These are phyloP conservation scores for Clanis bilineata DNA, from an alignment of 2,888 invertebrate species.

Conservation along the genomic window DNA sequence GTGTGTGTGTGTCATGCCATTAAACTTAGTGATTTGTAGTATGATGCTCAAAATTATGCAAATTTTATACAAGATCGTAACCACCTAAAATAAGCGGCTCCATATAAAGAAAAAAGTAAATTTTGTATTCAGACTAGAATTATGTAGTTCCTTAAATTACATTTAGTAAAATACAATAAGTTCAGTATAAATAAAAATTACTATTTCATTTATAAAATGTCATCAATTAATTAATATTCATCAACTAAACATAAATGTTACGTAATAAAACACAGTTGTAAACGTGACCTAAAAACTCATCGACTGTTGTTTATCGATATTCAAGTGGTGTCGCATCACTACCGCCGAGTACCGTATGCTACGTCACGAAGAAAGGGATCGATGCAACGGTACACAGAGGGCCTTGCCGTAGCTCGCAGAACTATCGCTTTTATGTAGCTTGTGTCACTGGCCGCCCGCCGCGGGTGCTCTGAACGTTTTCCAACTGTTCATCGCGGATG, in stretches of 20 bases:
- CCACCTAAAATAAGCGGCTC: no score
- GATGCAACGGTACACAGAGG: slow-evolving; percentile 62
- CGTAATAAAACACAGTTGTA: not conserved
- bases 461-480: not conserved
- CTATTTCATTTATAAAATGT: not conserved
- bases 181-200: no score
- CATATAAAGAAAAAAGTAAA: no score
- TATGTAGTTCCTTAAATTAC: no score
- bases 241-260: not conserved
- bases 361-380: slow-evolving; percentile 81
- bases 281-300: not conserved
- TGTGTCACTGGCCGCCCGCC: not conserved
- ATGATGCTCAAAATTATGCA: no score
- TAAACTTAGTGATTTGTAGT: no score
- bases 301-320: not conserved
- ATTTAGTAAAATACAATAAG: no score
- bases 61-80: no score
- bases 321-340: slow-evolving; percentile 46
- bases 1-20: no score
- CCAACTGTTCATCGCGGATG: not conserved
- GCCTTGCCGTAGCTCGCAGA: slow-evolving; percentile 53
- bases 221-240: not conserved
- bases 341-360: slow-evolving; percentile 68
- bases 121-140: no score
- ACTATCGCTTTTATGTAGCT: slow-evolving; percentile 69